These are phyloP conservation scores for Listronotus bonariensis DNA, from an alignment of 1,140 invertebrate genomes.

Conservation along the genomic window DNA sequence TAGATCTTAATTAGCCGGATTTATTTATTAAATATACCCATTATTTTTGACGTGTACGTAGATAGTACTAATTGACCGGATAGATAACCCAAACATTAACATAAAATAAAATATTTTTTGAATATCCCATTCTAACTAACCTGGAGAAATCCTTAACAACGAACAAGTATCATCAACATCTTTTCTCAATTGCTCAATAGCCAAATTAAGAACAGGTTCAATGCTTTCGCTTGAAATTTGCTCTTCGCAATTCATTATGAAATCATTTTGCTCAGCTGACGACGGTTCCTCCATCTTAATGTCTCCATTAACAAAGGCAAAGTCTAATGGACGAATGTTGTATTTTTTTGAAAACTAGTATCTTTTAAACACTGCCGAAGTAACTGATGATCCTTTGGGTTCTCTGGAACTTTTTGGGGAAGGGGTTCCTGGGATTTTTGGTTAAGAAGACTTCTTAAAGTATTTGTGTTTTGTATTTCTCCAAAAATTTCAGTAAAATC, in stretches of 20 bases:
- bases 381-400: constrained; percentile 71
- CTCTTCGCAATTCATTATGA: constrained; percentile 62
- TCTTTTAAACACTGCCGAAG: constrained; percentile 80
- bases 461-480: constrained; percentile 52
- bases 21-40: too few relatives aligned
- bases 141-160: constrained; percentile 82
- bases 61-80: too few relatives aligned
- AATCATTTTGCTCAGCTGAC: constrained; percentile 43
- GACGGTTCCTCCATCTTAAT: constrained; percentile 67
- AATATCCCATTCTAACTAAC: constrained; percentile 67
- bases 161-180: constrained; percentile 84
- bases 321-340: constrained; percentile 75
- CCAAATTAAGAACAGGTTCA: constrained; percentile 81
- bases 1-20: too few relatives aligned
- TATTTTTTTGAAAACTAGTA: constrained; percentile 81
- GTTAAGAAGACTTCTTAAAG: constrained; percentile 47
- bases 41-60: too few relatives aligned
- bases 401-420: constrained; percentile 38
- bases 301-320: constrained; percentile 61
- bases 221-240: constrained; percentile 73
- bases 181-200: constrained; percentile 82
- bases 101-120: too few relatives aligned
- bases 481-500: constrained; percentile 58
- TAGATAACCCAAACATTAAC: too few relatives aligned
- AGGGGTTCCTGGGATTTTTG: constrained; percentile 38